These are phyloP conservation scores for Chelon auratus DNA, from an alignment of 2,797 vertebrate species.

Conservation along the genomic window DNA sequence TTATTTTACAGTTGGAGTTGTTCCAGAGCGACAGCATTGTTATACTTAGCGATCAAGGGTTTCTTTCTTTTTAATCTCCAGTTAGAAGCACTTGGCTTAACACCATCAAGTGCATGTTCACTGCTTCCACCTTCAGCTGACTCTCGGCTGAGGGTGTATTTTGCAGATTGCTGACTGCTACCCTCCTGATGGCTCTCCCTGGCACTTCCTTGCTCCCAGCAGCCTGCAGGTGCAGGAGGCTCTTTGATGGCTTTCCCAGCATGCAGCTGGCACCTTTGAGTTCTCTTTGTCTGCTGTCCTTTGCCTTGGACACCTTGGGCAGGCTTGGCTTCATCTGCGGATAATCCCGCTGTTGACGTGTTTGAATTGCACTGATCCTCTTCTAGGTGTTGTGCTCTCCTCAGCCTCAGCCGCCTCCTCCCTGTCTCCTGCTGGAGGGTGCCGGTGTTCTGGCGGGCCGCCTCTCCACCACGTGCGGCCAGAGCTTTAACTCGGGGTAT, in stretches of 20 bases:
- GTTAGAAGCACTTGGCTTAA: slow-evolving; percentile 43
- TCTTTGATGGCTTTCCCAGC: slow-evolving; percentile 71
- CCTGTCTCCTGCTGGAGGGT: slow-evolving; percentile 48
- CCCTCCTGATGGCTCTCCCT: slow-evolving; percentile 64
- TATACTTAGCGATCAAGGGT: slow-evolving; percentile 38
- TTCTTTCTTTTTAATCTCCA: slow-evolving; percentile 56
- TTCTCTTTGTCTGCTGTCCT: slow-evolving; percentile 60
- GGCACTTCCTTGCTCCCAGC: slow-evolving; percentile 23
- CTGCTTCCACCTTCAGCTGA: slow-evolving; percentile 21
- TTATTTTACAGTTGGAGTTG: slow-evolving; percentile 41
- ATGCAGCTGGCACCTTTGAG: slow-evolving; percentile 56
- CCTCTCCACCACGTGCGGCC: background rate
- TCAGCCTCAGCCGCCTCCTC: slow-evolving; percentile 70
- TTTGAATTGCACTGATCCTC: slow-evolving; percentile 78
- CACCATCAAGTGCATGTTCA: slow-evolving; percentile 22
- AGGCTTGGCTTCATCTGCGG: slow-evolving; percentile 66
- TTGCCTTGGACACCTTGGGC: slow-evolving; percentile 59
- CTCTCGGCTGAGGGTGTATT: slow-evolving; percentile 60
- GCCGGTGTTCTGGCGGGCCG: slow-evolving; percentile 18
- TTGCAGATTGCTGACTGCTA: slow-evolving; percentile 70
- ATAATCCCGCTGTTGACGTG: slow-evolving; percentile 72
- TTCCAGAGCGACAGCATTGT: slow-evolving; percentile 31
- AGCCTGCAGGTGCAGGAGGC: slow-evolving; percentile 9
- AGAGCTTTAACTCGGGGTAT: slow-evolving; percentile 21
- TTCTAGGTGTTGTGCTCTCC: slow-evolving; percentile 70